Evolutionary conservation across 2,888 invertebrate genomes (phyloP), one percentile per base, ranked within the genome.

Genomic region (Lithodes maja): DNA sequence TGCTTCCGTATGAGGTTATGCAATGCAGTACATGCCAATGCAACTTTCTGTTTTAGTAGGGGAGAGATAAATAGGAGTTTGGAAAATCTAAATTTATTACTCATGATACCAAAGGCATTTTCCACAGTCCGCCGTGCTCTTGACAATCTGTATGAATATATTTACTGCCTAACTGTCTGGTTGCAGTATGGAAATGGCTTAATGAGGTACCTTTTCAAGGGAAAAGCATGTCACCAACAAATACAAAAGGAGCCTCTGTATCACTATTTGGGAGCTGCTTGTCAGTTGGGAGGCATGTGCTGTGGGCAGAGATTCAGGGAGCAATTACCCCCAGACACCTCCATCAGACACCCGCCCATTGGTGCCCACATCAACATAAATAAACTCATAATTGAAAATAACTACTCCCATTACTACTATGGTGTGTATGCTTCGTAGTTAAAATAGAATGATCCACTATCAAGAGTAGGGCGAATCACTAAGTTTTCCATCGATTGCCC

Each of bases 71-170:
- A 81, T 86, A 3, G 83, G 69, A 5, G 52, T 78, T n/a, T 54
- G 55, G 5, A 90, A 69, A 74, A 84, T 50, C 79, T 49, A 78
- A 90, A 90, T 53, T 17, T 86, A 50, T 78, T 80, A 49, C 87
- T 54, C 69, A 90, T 77, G 3, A 90, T 90, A 50, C 90, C 90
- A 71, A 90, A 90, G 7, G 86, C 90, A 79, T 86, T 90, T 78
- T 83, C 86, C 2, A 78, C 49, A 3, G 75, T 55, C 3, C 86
- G 83, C 9, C 90, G 33, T 54, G 86, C 90, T 80, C 87, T 49
- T 74, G 87, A 87, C 50, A 83, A 68, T 33, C 87, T 69, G 54
- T 90, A 87, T 2, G 69, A 79, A 55, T 87, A 90, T n/a, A 90
- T 87, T 55, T 74, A 79, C 17, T 84, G 55, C n/a, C 69, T 50